Conservation (phyloP, 1,140 invertebrate species). For the Artemia franciscana region DNA sequence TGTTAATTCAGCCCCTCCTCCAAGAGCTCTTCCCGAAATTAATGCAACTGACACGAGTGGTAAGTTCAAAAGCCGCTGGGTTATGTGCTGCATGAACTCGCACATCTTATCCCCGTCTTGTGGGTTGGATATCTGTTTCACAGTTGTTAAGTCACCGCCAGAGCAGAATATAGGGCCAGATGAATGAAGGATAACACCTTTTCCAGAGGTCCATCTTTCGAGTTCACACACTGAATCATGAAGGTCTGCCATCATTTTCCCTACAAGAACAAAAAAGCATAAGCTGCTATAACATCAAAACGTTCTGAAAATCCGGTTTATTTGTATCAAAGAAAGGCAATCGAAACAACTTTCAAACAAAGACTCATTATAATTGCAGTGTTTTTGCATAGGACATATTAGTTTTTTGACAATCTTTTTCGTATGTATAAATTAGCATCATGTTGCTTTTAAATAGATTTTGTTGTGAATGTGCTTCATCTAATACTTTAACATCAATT, state of each 20-base stretch:
- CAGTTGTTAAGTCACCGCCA: conserved; percentile 30
- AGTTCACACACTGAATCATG: conserved; percentile 22
- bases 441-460: too few relatives aligned
- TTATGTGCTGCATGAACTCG: conserved; percentile 25
- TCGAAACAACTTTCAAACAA: not conserved
- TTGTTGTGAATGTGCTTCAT: too few relatives aligned
- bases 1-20: conserved; percentile 33
- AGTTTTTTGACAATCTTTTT: too few relatives aligned
- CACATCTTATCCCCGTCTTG: conserved; percentile 25
- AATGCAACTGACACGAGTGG: conserved; percentile 28
- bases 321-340: not conserved
- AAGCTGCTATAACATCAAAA: conserved; percentile 12
- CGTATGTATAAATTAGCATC: too few relatives aligned
- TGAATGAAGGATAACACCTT: conserved; percentile 28
- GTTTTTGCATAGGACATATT: too few relatives aligned
- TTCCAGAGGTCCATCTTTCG: conserved; percentile 26
- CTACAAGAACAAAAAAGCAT: conserved; percentile 18
- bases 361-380: too few relatives aligned
- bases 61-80: conserved; percentile 23
- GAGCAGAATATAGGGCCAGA: conserved; percentile 29
- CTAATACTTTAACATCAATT: too few relatives aligned
- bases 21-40: conserved; percentile 29
- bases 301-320: not conserved
- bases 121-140: conserved; percentile 18
- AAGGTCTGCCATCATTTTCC: conserved; percentile 34